Evolutionary conservation across 2,888 invertebrate species (phyloP).

Genomic region (Mylabris sibirica): DNA sequence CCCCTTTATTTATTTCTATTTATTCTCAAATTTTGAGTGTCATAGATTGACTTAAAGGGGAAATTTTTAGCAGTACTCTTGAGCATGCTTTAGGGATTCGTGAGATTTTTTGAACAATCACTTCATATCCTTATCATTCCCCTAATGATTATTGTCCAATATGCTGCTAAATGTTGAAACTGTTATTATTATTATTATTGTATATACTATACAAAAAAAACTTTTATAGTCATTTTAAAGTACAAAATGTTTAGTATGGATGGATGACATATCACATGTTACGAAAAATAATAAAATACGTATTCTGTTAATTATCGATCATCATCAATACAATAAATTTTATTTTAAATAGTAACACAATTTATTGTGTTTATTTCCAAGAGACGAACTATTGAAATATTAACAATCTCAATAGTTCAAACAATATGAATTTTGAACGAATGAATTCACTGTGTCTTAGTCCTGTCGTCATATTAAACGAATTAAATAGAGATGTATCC

Average conservation of each 20-base stretch:
- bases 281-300: conserved; percentile 15
- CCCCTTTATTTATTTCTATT: conserved; percentile 23
- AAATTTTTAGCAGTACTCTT: conserved; percentile 17
- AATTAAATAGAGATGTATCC: conserved; percentile 59
- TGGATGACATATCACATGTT: conserved; percentile 54
- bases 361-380: neutral
- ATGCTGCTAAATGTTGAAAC: conserved; percentile 10
- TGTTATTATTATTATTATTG: neutral
- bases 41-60: neutral
- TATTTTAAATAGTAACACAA: neutral
- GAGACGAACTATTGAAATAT: neutral
- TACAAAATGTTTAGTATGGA: conserved; percentile 74
- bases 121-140: conserved; percentile 3
- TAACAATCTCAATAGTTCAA: neutral
- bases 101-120: neutral
- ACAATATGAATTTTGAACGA: conserved; percentile 48
- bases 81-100: conserved; percentile 9
- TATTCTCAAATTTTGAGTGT: no score
- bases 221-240: conserved; percentile 82
- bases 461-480: conserved; percentile 64
- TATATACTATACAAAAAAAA: conserved; percentile 17
- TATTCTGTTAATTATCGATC: neutral
- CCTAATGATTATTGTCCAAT: conserved; percentile 9
- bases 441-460: conserved; percentile 63
- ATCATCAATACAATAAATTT: neutral